A percentile compares a stretch with the other conserved stretches of the same genome.
Conservation (phyloP, 2,113 vertebrate genomes). For the Cepphus grylle region DNA sequence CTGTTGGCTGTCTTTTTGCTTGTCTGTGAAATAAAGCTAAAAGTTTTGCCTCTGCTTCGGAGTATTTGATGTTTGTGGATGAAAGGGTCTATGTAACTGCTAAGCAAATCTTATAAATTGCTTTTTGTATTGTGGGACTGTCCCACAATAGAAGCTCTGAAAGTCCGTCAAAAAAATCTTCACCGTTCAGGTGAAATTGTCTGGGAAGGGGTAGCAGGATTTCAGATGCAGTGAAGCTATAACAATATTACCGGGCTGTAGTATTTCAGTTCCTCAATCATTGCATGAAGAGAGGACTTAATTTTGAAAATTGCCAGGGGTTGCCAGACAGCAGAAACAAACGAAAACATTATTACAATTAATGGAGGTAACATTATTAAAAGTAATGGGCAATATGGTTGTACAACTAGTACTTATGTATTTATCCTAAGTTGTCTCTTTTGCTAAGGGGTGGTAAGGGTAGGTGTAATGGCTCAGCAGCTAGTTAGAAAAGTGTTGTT, state of each 20-base stretch:
- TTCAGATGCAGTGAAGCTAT: not conserved
- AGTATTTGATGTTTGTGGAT: not conserved
- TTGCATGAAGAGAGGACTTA: not conserved
- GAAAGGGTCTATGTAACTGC: not conserved
- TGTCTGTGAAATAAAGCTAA: not conserved
- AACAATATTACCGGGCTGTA: not conserved
- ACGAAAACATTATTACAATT: conserved; percentile 35
- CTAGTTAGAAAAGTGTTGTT: not conserved
- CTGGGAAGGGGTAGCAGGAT: not conserved
- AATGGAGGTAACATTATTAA: conserved; percentile 45
- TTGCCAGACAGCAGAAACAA: conserved; percentile 30
- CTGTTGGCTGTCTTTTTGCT: not conserved
- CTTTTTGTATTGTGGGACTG: not conserved
- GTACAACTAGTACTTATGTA: not conserved
- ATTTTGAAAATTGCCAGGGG: conserved; percentile 54
- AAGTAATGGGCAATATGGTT: conserved; percentile 35
- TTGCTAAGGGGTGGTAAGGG: not conserved
- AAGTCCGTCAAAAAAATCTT: not conserved
- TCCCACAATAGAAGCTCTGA: not conserved
- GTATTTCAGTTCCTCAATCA: not conserved
- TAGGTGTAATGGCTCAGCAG: not conserved
- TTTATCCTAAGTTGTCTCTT: not conserved
- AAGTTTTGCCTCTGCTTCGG: not conserved
- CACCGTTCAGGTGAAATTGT: not conserved
- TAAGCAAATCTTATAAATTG: not conserved